Base-by-base conservation (phyloP, 2,113 vertebrate genomes). In the Oryzias woworae region DNA sequence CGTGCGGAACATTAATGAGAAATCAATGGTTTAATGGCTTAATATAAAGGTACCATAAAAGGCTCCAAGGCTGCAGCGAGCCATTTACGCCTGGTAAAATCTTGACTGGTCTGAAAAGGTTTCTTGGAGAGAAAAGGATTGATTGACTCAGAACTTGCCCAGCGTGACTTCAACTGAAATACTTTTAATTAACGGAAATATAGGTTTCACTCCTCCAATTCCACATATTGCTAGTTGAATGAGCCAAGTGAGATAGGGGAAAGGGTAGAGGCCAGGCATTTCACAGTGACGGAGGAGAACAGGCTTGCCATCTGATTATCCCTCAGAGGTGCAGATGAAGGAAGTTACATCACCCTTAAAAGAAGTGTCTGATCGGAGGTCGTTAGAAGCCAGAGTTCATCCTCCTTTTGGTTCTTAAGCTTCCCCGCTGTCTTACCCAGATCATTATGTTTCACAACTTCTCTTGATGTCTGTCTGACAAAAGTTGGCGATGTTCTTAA, bases 171-270 rank as follows among this genome's bases (percentile, higher is more conserved):
- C 8, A 79, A 82, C 53, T 60, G 18, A 78, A 62, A 66, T 56
- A 31, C 66, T 77, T 78, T 77, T 68, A 82, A 87, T 83, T 73
- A 77, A 80, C 43, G 31, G 45, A 78, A 84, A 83, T 71, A 69
- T 58, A 50, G 46, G 55, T 60, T 78, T 62, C 46, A 45, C 51
- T 72, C 52, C 62, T 78, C 74, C 76, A 76, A 84, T 78, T 73
- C 78, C 73, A 70, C 69, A 71, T 59, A 71, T 62, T 58, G 59
- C 49, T 28, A 16, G 15, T 16, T 64, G 62, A 82, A 78, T 28
- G 69, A 36, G 67, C 64, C 65, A 61, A 72, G 73, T 57, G 66
- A 81, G 77, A 62, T 69, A 57, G 17, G 62, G 49, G 65, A 50
- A 63, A 73, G 69, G 81, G 71, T 68, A 66, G 64, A 73, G 81